Base-by-base conservation (phyloP, 2,888 invertebrate species). In the Andrena haemorrhoa region DNA sequence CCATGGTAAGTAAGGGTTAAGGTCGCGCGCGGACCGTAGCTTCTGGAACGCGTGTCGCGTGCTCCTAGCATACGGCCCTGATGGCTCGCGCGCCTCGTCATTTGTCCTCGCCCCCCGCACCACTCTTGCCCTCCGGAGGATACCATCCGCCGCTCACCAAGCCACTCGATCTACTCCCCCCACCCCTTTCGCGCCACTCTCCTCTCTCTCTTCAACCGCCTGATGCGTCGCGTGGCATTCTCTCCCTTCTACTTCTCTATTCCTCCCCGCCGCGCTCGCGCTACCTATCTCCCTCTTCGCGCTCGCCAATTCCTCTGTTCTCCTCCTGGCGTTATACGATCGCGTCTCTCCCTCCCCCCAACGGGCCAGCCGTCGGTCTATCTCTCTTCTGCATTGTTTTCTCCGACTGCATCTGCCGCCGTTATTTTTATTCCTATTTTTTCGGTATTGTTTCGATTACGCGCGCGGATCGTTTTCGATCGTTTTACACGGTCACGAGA, bases 31-130 rank as follows among this genome's bases (percentile, higher is more conserved):
- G 41, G 47, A 26, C 31, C 26, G 8, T 58, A 70, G 65, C 73
- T 79, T 75, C 74, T 63, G 74, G 72, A 78, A 83, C 86, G 84
- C 75, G 77, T 75, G 88, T 86, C 88, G 88, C 86, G 85, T 88
- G 88, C 82, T 84, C 80, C 64, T 61, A 84, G 82, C 79, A 73
- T 86, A 87, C 89, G 88, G 87, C 87, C 89, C 89, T 88, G 88
- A 80, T 81, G 88, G 86, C 87, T 87, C 87, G 87, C 82, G 82
- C 88, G 84, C 86, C 82, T 89, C 87, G 80, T 85, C 83, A 82
- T 88, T 89, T 86, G 84, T 86, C 84, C 87, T 86, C 86, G 81
- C 63, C 56, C 75, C 83, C 75, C 82, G 73, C 76, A 0, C 69
- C 64, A 20, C 63, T 65, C 66, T 73, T 29, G 69, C 16, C 75